Percentiles rank a stretch among this genome's conserved stretches.
Evolutionary conservation across 2,888 invertebrate genomes (phyloP).

Genomic region (Gerris lacustris): DNA sequence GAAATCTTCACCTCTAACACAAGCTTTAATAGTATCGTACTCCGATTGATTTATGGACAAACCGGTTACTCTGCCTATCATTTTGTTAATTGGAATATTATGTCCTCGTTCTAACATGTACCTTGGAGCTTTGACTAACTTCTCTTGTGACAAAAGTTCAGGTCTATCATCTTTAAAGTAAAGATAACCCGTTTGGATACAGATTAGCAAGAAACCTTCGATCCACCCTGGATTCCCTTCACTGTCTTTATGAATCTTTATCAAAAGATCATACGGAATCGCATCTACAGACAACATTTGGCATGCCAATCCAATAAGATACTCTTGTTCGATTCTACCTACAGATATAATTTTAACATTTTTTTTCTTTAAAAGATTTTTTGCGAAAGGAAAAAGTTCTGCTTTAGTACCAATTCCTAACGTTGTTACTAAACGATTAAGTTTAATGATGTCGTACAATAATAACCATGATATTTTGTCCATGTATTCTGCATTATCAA

Average conservation of each 20-base stretch:
- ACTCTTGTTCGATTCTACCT: slow-evolving; percentile 34
- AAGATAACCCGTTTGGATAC: slow-evolving; percentile 20
- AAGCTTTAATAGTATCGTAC: not conserved
- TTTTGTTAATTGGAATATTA: not conserved
- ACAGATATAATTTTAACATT: not conserved
- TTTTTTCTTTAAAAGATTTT: not conserved
- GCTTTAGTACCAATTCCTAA: slow-evolving; percentile 15
- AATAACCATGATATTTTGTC: slow-evolving; percentile 22
- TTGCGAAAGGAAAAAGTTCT: not conserved
- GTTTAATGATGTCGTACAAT: slow-evolving; percentile 17
- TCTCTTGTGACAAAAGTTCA: not conserved
- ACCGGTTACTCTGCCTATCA: not conserved
- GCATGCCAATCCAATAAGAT: slow-evolving; percentile 45
- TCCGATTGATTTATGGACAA: not conserved
- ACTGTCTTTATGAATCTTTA: slow-evolving; percentile 35
- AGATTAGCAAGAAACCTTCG: slow-evolving; percentile 23
- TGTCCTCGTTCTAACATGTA: not conserved
- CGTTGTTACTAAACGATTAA: slow-evolving; percentile 19
- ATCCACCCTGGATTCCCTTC: slow-evolving; percentile 30
- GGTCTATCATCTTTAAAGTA: not conserved
- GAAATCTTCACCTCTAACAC: not conserved
- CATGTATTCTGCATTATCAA: slow-evolving; percentile 24
- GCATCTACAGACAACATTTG: slow-evolving; percentile 48
- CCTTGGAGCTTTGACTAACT: not conserved
- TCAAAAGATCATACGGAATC: slow-evolving; percentile 43